Evolutionary conservation across 2,113 vertebrate species (phyloP).

Genomic region (Oceanodroma tethys): DNA sequence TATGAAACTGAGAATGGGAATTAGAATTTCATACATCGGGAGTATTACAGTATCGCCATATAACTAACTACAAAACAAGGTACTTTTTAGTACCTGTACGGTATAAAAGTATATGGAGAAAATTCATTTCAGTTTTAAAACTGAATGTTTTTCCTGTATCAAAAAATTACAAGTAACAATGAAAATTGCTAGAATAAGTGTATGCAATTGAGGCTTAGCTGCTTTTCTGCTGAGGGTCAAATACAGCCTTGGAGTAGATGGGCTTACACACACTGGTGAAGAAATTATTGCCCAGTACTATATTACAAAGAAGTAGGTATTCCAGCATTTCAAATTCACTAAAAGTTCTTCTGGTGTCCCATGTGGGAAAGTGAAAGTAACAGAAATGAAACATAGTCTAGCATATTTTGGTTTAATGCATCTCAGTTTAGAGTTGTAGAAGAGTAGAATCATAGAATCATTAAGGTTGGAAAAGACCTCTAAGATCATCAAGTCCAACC

Average conservation of each 20-base stretch:
- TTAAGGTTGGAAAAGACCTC: too few relatives aligned
- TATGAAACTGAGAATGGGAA: background rate
- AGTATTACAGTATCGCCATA: background rate
- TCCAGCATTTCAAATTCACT: background rate
- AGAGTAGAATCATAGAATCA: too few relatives aligned
- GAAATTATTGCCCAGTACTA: background rate
- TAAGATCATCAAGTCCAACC: too few relatives aligned
- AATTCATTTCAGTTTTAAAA: background rate
- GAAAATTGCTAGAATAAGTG: background rate
- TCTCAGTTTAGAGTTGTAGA: background rate
- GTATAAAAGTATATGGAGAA: background rate
- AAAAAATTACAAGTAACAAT: background rate
- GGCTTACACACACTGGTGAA: background rate
- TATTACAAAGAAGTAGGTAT: background rate
- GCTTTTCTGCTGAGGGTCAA: background rate
- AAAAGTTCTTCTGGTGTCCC: background rate
- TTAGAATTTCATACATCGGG: background rate
- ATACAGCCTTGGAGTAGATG: background rate
- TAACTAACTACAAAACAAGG: background rate
- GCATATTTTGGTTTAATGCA: background rate
- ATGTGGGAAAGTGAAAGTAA: background rate
- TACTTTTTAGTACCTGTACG: background rate
- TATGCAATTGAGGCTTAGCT: background rate
- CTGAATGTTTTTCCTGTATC: background rate
- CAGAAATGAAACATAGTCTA: background rate